phyloP scores from a whole-genome alignment of 2,797 vertebrate species.

The Notoglanidium macrostoma region DNA sequence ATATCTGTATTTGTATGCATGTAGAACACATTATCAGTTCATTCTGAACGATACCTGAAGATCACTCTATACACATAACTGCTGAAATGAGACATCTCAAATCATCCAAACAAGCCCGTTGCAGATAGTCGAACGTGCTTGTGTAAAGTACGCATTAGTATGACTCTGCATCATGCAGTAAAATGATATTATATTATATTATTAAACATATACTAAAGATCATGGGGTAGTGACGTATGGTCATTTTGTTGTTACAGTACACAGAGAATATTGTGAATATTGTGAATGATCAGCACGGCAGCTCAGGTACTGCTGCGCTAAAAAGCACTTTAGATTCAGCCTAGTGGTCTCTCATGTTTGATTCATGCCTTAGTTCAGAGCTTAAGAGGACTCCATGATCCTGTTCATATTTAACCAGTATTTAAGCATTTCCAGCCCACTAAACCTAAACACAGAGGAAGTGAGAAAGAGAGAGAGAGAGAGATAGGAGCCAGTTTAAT shows the following conservation, averaged over 20 bases:
- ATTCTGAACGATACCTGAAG: neutral
- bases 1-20: neutral
- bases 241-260: conserved; percentile 11
- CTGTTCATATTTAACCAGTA: conserved; percentile 50
- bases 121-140: neutral
- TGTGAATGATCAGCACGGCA: conserved; percentile 40
- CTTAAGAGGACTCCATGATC: conserved; percentile 42
- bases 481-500: conserved; percentile 58
- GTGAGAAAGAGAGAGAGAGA: conserved; percentile 9
- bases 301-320: conserved; percentile 18
- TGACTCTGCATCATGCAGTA: neutral
- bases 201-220: neutral
- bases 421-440: conserved; percentile 56
- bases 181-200: neutral
- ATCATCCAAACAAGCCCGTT: conserved; percentile 26
- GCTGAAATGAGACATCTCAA: neutral
- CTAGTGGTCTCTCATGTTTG: conserved; percentile 37
- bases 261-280: neutral
- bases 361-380: conserved; percentile 33
- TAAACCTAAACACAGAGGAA: conserved; percentile 49
- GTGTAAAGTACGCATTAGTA: neutral
- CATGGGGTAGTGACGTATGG: neutral
- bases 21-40: neutral
- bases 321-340: conserved; percentile 24
- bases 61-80: neutral